Evolutionary conservation across 2,113 vertebrate genomes (phyloP).

Genomic region (Monarcha castaneiventris): DNA sequence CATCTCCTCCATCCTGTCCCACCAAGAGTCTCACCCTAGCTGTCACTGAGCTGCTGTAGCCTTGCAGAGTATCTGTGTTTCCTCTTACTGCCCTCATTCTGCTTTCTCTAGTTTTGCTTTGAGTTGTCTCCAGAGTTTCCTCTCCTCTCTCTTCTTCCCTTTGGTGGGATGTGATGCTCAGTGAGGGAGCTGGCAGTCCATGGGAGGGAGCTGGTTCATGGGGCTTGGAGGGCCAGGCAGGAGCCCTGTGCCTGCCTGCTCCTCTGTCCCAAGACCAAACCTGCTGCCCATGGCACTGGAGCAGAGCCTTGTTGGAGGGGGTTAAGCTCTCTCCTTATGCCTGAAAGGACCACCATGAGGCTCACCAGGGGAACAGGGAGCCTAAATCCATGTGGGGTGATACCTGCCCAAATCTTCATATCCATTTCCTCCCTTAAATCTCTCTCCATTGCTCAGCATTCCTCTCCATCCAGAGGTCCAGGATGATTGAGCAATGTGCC

Average conservation of each 20-base stretch:
- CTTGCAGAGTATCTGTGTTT: background rate
- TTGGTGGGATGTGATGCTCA: background rate
- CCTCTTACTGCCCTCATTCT: background rate
- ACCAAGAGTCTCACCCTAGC: accelerated
- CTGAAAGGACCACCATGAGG: background rate
- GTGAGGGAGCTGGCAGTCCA: background rate
- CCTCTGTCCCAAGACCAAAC: background rate
- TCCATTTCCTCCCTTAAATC: background rate
- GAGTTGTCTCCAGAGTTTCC: background rate
- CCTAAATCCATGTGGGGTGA: background rate
- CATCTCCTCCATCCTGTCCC: background rate
- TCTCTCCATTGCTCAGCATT: background rate
- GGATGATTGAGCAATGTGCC: background rate
- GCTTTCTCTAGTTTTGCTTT: conserved; percentile 69
- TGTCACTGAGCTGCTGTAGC: background rate
- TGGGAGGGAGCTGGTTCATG: background rate
- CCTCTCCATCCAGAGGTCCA: background rate
- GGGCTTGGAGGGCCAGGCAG: background rate
- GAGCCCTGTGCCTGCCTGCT: background rate
- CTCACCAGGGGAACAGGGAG: background rate
- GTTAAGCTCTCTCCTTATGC: accelerated
- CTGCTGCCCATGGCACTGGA: too few relatives aligned
- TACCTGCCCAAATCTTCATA: background rate
- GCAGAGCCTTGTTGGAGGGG: background rate
- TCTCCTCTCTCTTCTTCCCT: background rate